A percentile compares a stretch with the other conserved stretches of the same genome.
These are phyloP conservation scores for Sphaerophoria rueppellii DNA, from an alignment of 2,888 invertebrate species.

Conservation along the genomic window DNA sequence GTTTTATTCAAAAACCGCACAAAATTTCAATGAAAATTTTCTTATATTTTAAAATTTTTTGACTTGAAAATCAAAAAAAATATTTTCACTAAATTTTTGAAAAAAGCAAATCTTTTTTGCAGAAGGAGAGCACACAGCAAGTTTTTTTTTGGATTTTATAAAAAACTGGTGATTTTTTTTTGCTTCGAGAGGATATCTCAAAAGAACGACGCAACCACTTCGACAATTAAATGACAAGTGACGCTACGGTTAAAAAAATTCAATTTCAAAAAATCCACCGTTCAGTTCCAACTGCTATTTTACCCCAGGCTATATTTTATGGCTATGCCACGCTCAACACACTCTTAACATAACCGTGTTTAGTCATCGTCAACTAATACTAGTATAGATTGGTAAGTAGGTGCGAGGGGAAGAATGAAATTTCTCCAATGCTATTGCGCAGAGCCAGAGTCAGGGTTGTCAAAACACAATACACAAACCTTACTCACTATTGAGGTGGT, in stretches of 20 bases:
- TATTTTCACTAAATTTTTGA: conserved; percentile 30
- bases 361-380: conserved; percentile 55
- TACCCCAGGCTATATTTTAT: conserved; percentile 43
- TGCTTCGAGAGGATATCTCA: conserved; percentile 9
- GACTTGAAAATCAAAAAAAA: conserved; percentile 59
- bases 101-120: conserved; percentile 31
- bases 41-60: conserved; percentile 29
- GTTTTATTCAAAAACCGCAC: conserved; percentile 44
- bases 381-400: not conserved
- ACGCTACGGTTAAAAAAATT: conserved; percentile 66
- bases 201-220: conserved; percentile 69
- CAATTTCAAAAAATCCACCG: conserved; percentile 55
- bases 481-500: too few species aligned
- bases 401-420: conserved; percentile 10
- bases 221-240: conserved; percentile 76
- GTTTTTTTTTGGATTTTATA: conserved; percentile 5
- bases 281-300: conserved; percentile 60
- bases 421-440: conserved; percentile 53
- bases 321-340: conserved; percentile 17
- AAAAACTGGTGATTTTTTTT: not conserved
- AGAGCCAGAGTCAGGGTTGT: conserved; percentile 10
- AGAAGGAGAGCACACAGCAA: conserved; percentile 59
- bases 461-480: conserved; percentile 28
- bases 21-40: conserved; percentile 62
- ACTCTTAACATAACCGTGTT: conserved; percentile 12